phyloP scores from a whole-genome alignment of 2,888 invertebrate genomes.

The Synergus itoensis region DNA sequence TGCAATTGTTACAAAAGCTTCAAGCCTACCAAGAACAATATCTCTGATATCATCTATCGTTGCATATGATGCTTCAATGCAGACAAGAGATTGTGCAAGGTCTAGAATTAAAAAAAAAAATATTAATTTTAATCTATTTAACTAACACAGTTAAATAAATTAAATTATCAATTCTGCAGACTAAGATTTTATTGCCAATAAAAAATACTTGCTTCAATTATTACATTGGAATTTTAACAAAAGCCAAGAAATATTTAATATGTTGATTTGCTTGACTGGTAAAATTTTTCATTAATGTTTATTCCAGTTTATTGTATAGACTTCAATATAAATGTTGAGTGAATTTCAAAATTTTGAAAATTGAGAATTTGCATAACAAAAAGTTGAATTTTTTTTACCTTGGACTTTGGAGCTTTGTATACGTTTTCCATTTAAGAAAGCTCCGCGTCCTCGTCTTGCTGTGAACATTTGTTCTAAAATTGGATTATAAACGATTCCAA shows the following conservation, averaged over 20 bases:
- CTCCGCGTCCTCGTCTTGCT: conserved; percentile 85
- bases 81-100: conserved; percentile 67
- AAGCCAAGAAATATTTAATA: neutral
- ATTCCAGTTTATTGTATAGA: conserved; percentile 10
- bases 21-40: conserved; percentile 67
- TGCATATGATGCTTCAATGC: conserved; percentile 71
- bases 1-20: conserved; percentile 71
- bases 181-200: too few species aligned
- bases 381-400: conserved; percentile 72
- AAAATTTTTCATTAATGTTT: neutral
- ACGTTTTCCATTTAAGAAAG: conserved; percentile 83
- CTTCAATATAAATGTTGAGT: neutral
- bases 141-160: too few species aligned
- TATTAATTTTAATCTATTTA: neutral
- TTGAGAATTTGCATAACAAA: neutral
- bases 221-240: too few species aligned
- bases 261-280: neutral
- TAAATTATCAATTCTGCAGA: too few species aligned
- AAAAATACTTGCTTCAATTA: too few species aligned
- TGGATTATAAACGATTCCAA: conserved; percentile 90
- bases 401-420: conserved; percentile 81
- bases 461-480: conserved; percentile 86
- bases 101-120: conserved; percentile 55
- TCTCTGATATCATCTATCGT: conserved; percentile 67
- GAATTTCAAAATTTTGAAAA: neutral